Conservation (phyloP, 1,140 invertebrate genomes). For the Drosophila parvula region DNA sequence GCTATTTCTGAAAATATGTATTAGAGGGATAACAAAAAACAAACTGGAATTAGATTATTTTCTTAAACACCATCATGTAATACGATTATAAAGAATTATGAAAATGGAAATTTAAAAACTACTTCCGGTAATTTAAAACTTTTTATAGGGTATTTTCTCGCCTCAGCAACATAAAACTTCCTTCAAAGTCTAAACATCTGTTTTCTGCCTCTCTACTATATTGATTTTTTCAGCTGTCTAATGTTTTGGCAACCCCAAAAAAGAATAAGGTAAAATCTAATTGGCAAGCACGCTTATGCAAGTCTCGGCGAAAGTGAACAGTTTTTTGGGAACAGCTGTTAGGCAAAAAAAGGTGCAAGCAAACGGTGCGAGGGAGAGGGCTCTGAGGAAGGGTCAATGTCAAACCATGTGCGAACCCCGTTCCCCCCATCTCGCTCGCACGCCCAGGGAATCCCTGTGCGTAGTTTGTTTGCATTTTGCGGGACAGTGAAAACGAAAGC, state of each 20-base stretch:
- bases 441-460: conserved; percentile 11
- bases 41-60: background rate
- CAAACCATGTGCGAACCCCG: conserved; percentile 60
- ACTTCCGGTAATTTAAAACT: background rate
- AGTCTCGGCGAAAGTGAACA: conserved; percentile 21
- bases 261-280: conserved; percentile 9
- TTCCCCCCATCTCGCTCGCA: conserved; percentile 8
- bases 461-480: conserved; percentile 15
- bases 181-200: background rate
- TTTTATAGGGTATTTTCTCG: background rate
- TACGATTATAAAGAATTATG: too few species aligned
- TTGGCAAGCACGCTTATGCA: conserved; percentile 31
- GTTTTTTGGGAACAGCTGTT: conserved; percentile 30
- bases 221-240: conserved; percentile 42
- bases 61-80: too few species aligned
- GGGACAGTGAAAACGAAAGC: conserved; percentile 66
- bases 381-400: conserved; percentile 63
- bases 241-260: conserved; percentile 37
- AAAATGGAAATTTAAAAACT: background rate
- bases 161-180: background rate
- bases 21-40: too few species aligned
- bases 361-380: conserved; percentile 1
- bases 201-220: background rate
- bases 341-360: conserved; percentile 5
- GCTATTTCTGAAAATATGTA: too few species aligned